phyloP scores from a whole-genome alignment of 2,888 invertebrate genomes.

The Artemia sp. region DNA sequence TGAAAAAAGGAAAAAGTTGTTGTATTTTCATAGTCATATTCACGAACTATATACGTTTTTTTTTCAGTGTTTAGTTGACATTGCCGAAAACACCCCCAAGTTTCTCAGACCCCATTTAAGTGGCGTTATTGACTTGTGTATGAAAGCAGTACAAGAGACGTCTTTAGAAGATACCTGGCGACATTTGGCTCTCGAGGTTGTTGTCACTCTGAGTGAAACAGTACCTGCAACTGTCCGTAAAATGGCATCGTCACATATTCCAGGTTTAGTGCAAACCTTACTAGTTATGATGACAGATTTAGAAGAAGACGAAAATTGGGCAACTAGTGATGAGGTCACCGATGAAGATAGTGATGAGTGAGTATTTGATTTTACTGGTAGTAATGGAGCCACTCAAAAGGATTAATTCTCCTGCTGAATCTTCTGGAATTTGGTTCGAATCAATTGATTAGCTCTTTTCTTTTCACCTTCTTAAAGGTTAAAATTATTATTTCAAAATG shows the following conservation, averaged over 20 bases:
- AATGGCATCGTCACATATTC: slow-evolving; percentile 64
- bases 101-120: slow-evolving; percentile 72
- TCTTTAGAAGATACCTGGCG: slow-evolving; percentile 63
- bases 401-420: background rate
- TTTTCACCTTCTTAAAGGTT: too few species aligned
- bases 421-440: background rate
- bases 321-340: slow-evolving; percentile 58
- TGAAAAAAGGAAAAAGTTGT: too few species aligned
- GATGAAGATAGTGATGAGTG: slow-evolving; percentile 79
- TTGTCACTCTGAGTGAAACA: slow-evolving; percentile 73
- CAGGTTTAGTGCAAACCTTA: slow-evolving; percentile 59
- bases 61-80: slow-evolving; percentile 57
- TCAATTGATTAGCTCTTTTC: slow-evolving; percentile 2
- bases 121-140: slow-evolving; percentile 45
- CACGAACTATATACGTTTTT: background rate
- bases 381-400: background rate
- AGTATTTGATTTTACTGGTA: background rate
- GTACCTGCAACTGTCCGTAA: slow-evolving; percentile 94
- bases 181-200: slow-evolving; percentile 73
- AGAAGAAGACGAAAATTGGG: slow-evolving; percentile 80
- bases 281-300: slow-evolving; percentile 87
- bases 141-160: slow-evolving; percentile 47
- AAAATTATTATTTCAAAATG: too few species aligned
- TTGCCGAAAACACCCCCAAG: slow-evolving; percentile 84
- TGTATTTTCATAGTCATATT: too few species aligned